Conservation (phyloP, 2,888 invertebrate species). For the Platycheirus rosarum region DNA sequence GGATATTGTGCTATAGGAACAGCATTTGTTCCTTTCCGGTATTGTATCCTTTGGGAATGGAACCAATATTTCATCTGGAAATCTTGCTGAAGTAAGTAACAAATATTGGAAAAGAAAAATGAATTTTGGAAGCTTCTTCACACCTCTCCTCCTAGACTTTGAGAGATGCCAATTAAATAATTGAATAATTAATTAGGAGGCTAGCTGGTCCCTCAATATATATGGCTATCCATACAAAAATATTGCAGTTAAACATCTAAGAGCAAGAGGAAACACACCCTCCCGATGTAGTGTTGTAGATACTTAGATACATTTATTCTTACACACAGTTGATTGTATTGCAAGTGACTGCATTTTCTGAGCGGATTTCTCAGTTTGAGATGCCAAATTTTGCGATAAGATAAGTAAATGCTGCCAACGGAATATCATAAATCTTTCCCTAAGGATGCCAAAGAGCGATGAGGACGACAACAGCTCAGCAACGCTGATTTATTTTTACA, state of each 20-base stretch:
- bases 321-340: slow-evolving; percentile 56
- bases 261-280: neutral
- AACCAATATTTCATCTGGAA: slow-evolving; percentile 6
- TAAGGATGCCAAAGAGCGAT: slow-evolving; percentile 80
- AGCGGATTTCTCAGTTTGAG: slow-evolving; percentile 68
- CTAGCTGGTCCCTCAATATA: slow-evolving; percentile 2
- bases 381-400: slow-evolving; percentile 82
- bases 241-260: slow-evolving; percentile 14
- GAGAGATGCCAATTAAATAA: too few relatives aligned
- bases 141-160: slow-evolving; percentile 6
- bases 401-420: slow-evolving; percentile 82
- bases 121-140: slow-evolving; percentile 2
- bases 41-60: slow-evolving; percentile 40
- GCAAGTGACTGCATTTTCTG: slow-evolving; percentile 50
- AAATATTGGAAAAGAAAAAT: slow-evolving; percentile 1
- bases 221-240: neutral
- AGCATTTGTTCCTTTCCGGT: slow-evolving; percentile 35
- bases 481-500: slow-evolving; percentile 82
- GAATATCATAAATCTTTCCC: slow-evolving; percentile 82
- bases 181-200: slow-evolving; percentile 41
- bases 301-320: neutral
- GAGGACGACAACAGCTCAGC: slow-evolving; percentile 75
- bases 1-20: slow-evolving; percentile 14
- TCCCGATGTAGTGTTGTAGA: neutral
- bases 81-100: neutral